Evolutionary conservation across 2,113 vertebrate species (phyloP).

Genomic region (Paratilapia polleni): DNA sequence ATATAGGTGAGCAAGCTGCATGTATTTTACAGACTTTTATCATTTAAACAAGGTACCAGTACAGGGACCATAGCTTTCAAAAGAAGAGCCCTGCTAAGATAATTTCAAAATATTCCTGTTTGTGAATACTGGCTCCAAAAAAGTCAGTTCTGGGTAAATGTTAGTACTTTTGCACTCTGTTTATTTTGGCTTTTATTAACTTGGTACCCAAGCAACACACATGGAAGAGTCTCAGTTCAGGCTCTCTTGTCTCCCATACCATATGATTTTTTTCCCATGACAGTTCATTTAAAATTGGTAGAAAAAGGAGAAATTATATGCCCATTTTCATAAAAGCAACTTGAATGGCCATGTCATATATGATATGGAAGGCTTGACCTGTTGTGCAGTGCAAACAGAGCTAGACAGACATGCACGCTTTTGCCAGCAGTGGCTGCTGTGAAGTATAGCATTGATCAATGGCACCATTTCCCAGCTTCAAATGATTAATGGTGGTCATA

Average conservation of each 20-base stretch:
- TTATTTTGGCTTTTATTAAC: not conserved
- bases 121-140: constrained; percentile 6
- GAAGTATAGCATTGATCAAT: constrained; percentile 66
- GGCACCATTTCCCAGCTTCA: constrained; percentile 47
- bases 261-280: not conserved
- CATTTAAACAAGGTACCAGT: not conserved
- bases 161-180: not conserved
- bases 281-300: not conserved
- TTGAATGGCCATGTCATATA: constrained; percentile 19
- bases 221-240: constrained; percentile 1
- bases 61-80: not conserved
- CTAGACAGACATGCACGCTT: constrained; percentile 29
- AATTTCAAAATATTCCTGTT: not conserved
- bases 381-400: constrained; percentile 32
- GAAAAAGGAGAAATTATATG: constrained; percentile 10
- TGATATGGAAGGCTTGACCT: constrained; percentile 38
- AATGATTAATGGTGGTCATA: constrained; percentile 67
- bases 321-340: constrained; percentile 17
- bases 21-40: not conserved
- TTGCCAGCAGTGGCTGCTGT: constrained; percentile 53
- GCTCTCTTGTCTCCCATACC: not conserved
- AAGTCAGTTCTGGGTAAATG: not conserved
- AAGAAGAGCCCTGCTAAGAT: not conserved
- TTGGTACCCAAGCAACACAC: constrained; percentile 11
- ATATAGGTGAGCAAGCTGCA: not conserved